A percentile compares a stretch with the other conserved stretches of the same genome.
Evolutionary conservation across 1,140 invertebrate genomes (phyloP).

Genomic region (Muscidifurax raptorellus): DNA sequence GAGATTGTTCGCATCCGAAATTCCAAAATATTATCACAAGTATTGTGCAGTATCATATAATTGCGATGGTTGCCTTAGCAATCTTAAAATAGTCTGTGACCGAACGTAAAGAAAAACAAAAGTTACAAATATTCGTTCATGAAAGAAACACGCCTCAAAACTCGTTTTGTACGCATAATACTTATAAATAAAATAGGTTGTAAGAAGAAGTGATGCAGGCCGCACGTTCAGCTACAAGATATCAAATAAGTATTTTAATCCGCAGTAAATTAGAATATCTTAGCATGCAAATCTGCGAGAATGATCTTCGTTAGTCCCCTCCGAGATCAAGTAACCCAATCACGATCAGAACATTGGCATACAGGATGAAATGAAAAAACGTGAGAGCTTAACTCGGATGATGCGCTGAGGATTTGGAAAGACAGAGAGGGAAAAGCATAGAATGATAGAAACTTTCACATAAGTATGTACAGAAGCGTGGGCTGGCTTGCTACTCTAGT

Average conservation of each 20-base stretch:
- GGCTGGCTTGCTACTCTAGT: conserved; percentile 64
- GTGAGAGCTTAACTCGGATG: conserved; percentile 7
- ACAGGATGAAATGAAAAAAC: conserved; percentile 33
- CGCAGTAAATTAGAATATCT: conserved; percentile 28
- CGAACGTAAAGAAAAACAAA: neutral
- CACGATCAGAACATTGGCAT: conserved; percentile 27
- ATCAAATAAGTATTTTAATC: conserved; percentile 44
- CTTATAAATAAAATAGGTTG: neutral
- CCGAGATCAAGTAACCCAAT: neutral
- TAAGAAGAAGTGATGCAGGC: conserved; percentile 12
- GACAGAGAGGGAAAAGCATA: neutral
- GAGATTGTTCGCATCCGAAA: neutral
- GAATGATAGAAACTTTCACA: neutral
- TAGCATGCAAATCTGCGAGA: conserved; percentile 4
- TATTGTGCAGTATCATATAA: too few relatives aligned
- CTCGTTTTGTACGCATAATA: neutral
- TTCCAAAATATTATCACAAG: conserved; percentile 5
- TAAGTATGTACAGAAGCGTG: neutral
- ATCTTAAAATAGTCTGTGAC: neutral
- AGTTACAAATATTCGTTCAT: neutral
- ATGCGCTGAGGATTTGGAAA: conserved; percentile 27
- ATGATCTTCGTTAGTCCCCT: neutral
- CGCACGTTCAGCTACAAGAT: conserved; percentile 21
- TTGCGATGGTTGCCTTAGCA: neutral
- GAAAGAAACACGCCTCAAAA: conserved; percentile 5